Conservation (phyloP, 2,113 vertebrate species). For the Vulpes ferrilata region DNA sequence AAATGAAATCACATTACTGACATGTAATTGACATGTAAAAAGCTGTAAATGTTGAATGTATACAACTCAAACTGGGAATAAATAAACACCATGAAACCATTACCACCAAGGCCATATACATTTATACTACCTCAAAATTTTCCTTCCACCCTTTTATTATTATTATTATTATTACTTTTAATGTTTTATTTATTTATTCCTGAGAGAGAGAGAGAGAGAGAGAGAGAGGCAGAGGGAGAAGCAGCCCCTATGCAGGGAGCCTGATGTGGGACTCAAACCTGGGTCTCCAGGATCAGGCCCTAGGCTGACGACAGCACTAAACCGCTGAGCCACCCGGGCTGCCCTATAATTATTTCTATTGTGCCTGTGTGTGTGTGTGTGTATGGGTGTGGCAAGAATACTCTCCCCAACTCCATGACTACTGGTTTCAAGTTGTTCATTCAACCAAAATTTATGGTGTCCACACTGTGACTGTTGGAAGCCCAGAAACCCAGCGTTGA, state of each 20-base stretch:
- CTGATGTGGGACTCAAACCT: too few relatives aligned
- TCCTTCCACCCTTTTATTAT: not conserved
- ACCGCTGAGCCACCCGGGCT: too few relatives aligned
- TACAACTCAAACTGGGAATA: accelerated
- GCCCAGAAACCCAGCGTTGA: not conserved
- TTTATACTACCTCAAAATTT: too few relatives aligned
- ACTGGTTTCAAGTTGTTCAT: not conserved
- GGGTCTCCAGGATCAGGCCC: too few relatives aligned
- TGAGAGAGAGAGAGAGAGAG: too few relatives aligned
- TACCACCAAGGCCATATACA: not conserved
- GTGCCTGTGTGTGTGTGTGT: too few relatives aligned
- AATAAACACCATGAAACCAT: not conserved
- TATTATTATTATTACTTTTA: not conserved
- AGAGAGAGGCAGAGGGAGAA: too few relatives aligned
- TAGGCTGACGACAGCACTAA: too few relatives aligned
- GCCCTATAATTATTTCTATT: too few relatives aligned
- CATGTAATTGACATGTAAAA: not conserved
- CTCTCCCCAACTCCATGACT: not conserved
- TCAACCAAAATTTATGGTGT: not conserved
- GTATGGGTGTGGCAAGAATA: not conserved
- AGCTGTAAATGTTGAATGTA: not conserved
- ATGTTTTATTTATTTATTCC: too few relatives aligned
- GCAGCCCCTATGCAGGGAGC: too few relatives aligned
- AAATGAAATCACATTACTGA: not conserved
- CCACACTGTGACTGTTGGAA: not conserved